These are phyloP conservation scores for Semaprochilodus insignis DNA, from an alignment of 2,797 vertebrate genomes.

Conservation along the genomic window DNA sequence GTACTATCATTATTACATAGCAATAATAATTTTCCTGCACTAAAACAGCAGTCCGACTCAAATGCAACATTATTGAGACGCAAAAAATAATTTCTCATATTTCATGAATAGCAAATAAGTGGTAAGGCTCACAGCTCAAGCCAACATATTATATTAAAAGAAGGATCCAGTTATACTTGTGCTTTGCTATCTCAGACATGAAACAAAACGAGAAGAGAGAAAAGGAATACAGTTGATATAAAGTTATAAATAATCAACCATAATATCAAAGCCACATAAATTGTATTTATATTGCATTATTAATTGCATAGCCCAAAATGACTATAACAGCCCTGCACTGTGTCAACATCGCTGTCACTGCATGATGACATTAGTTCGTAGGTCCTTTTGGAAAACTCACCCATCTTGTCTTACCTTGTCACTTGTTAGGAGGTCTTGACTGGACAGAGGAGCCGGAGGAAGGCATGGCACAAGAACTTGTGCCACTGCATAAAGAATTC, in stretches of 20 bases:
- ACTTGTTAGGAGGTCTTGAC: constrained; percentile 7
- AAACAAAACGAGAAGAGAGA: too few species aligned
- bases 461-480: constrained; percentile 48
- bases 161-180: too few species aligned
- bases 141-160: too few species aligned
- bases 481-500: constrained; percentile 29
- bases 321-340: background rate
- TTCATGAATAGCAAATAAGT: background rate
- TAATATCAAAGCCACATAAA: too few species aligned
- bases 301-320: too few species aligned
- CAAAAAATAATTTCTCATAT: background rate
- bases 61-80: background rate
- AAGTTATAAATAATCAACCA: too few species aligned
- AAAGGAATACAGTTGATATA: too few species aligned
- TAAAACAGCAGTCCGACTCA: too few species aligned
- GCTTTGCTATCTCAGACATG: too few species aligned
- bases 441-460: constrained; percentile 53
- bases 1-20: background rate
- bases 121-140: too few species aligned
- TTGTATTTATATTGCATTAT: too few species aligned
- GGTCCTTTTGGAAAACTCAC: background rate
- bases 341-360: background rate
- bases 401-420: constrained; percentile 44
- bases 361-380: background rate
- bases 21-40: background rate